Evolutionary conservation across 2,797 vertebrate genomes (phyloP), one percentile per base, ranked within the genome.

Genomic region (Trichosurus vulpecula): DNA sequence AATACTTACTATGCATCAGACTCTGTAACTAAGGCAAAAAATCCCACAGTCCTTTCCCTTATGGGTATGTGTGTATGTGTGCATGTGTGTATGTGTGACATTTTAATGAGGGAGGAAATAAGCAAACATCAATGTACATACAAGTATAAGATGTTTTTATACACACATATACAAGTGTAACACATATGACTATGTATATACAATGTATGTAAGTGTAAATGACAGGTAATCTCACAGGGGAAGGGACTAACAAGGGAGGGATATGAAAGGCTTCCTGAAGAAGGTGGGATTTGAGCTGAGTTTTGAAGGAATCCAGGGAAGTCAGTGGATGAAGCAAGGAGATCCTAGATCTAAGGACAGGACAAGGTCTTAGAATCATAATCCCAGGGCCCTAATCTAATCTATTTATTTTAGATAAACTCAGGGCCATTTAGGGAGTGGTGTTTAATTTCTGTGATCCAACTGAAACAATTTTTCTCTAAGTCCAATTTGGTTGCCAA

Each of bases 341-440:
- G 61, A 13, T 35, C 12, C 31, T 35, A 61, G 58, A 61, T 13
- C 58, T 31, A 61, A 61, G 58, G 13, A 66, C 13, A 93, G n/a
- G 31, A 3, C 35, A 56, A 52, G 25, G 14, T 91, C 35, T 31
- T 90, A 22, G 74, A 92, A 52, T 47, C 22, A 56, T 12, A 30
- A 30, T 92, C 52, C 19, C 90, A 56, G 94, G 89, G 27, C 41
- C 57, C 57, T 61, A 19, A 47, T 47, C 2, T 41, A 29, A 87
- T 91, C 25, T 92, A 61, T 56, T 14, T 47, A 27, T 31, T 92
- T 91, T 47, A 22, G 87, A 56, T 93, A 93, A 90, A 95, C 30
- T 91, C 11, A 30, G 29, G 54, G 92, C 31, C n/a, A 57, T 29
- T 51, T 47, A 92, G 51, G 14, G 22, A 47, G 55, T 8, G 19